A percentile compares a stretch with the other conserved stretches of the same genome.
phyloP scores from a whole-genome alignment of 2,888 invertebrate species.

The Odiellus spinosus region DNA sequence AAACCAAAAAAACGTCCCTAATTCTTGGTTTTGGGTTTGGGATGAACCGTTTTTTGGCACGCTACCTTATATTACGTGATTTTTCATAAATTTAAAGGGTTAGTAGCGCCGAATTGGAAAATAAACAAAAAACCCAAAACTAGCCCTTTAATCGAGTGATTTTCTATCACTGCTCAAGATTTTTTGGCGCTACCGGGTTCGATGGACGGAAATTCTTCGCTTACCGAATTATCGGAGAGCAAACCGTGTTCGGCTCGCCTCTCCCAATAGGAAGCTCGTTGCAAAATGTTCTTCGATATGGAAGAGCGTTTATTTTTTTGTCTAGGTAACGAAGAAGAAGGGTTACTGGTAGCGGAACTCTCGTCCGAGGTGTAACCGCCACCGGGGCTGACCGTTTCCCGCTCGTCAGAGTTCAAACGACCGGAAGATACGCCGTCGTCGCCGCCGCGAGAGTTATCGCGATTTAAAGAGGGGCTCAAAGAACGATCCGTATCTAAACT shows the following conservation, averaged over 20 bases:
- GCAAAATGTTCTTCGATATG: constrained; percentile 18
- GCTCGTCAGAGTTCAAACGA: constrained; percentile 8
- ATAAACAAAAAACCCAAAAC: too few relatives aligned
- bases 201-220: constrained; percentile 20
- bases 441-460: not conserved
- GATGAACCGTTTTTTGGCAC: too few relatives aligned
- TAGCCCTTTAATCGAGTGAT: too few relatives aligned
- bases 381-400: constrained; percentile 4
- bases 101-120: too few relatives aligned
- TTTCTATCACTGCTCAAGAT: too few relatives aligned
- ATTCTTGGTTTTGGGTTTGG: too few relatives aligned
- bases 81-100: too few relatives aligned
- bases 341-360: constrained; percentile 15
- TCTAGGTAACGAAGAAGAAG: constrained; percentile 7
- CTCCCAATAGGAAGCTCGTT: constrained; percentile 25
- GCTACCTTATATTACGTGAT: too few relatives aligned
- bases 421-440: constrained; percentile 5
- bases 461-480: not conserved
- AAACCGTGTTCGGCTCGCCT: constrained; percentile 22
- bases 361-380: constrained; percentile 21
- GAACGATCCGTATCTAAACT: constrained; percentile 1
- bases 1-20: too few relatives aligned
- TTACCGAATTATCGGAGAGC: constrained; percentile 21
- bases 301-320: constrained; percentile 5
- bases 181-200: too few relatives aligned